A percentile compares a stretch with the other conserved stretches of the same genome.
Evolutionary conservation across 2,888 invertebrate species (phyloP).

Genomic region (Phanerotoma sp.): DNA sequence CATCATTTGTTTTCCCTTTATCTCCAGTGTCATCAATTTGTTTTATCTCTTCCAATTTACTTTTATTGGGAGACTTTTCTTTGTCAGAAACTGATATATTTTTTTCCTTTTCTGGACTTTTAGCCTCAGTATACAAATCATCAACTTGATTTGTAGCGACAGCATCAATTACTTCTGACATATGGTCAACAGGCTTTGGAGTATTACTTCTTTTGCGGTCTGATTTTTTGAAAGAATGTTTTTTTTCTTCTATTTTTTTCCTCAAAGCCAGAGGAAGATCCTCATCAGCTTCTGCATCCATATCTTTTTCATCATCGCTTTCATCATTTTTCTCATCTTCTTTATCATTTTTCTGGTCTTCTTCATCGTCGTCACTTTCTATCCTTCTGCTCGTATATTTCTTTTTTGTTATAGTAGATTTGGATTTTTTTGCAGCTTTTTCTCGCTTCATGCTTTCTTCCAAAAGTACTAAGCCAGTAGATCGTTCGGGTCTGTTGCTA

Average conservation of each 20-base stretch:
- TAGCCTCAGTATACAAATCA: constrained; percentile 11
- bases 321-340: not conserved
- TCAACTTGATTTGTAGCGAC: constrained; percentile 37
- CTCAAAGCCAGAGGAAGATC: constrained; percentile 25
- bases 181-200: constrained; percentile 35
- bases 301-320: too few species aligned
- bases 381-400: not conserved
- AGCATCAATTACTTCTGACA: constrained; percentile 42
- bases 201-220: not conserved
- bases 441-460: constrained; percentile 48
- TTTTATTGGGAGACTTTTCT: too few species aligned
- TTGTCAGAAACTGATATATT: not conserved
- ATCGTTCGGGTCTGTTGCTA: constrained; percentile 11
- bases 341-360: not conserved
- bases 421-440: constrained; percentile 33
- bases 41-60: too few species aligned
- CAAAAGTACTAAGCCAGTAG: constrained; percentile 45
- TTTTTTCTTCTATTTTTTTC: too few species aligned
- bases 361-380: constrained; percentile 5
- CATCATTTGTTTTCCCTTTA: too few species aligned
- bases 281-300: constrained; percentile 36
- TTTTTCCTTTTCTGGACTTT: not conserved
- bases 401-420: constrained; percentile 27
- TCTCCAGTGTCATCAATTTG: too few species aligned
- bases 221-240: not conserved